Percentiles rank a stretch among this genome's conserved stretches.
Evolutionary conservation across 2,113 vertebrate species (phyloP).

Genomic region (Gnathonemus longibarbis): DNA sequence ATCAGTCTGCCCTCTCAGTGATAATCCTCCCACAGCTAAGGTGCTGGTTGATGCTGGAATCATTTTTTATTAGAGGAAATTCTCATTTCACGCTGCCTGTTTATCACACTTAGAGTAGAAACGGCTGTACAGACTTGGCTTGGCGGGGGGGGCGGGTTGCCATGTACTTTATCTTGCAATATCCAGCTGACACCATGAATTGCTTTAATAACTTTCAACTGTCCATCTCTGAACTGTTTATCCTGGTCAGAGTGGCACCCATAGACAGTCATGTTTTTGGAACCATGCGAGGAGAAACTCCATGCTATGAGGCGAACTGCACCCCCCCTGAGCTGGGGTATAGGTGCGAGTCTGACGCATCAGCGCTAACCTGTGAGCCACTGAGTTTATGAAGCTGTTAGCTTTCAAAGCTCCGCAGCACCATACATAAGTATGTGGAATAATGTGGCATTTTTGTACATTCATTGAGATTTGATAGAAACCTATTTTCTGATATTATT

Average conservation of each 20-base stretch:
- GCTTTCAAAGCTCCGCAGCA: background rate
- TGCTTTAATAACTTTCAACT: background rate
- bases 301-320: background rate
- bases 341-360: background rate
- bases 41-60: background rate
- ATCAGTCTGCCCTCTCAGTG: constrained; percentile 25
- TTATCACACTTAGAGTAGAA: background rate
- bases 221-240: background rate
- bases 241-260: background rate
- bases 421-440: background rate
- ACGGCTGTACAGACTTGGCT: background rate
- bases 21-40: constrained; percentile 23
- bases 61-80: constrained; percentile 2
- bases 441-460: background rate
- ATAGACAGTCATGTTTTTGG: background rate
- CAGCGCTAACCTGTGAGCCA: background rate
- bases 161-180: background rate
- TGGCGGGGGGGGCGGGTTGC: background rate
- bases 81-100: background rate
- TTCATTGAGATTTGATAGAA: background rate
- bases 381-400: background rate
- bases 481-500: background rate
- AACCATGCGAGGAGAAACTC: background rate
- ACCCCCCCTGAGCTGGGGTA: background rate
- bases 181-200: background rate